These are phyloP conservation scores for Raphicerus campestris DNA, from an alignment of 2,113 vertebrate species.

Conservation along the genomic window DNA sequence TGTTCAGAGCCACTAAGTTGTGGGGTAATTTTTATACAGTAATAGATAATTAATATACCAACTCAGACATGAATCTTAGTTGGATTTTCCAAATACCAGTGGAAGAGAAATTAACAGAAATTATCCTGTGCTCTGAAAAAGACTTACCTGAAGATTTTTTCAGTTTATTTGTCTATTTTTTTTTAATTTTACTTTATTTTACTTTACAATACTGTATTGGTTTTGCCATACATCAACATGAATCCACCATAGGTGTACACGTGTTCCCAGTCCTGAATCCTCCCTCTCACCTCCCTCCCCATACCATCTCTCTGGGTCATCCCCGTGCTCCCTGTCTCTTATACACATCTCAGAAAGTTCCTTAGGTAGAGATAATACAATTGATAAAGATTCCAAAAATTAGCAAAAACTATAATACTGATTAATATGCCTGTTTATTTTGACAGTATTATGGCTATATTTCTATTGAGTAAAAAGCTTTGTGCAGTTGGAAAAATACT, in stretches of 20 bases:
- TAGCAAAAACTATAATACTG: not conserved
- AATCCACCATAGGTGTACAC: no score
- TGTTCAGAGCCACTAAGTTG: not conserved
- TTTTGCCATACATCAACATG: no score
- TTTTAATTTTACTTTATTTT: no score
- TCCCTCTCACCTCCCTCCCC: no score
- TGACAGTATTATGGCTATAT: not conserved
- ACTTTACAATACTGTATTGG: no score
- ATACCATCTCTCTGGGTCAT: no score
- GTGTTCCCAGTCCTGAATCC: no score
- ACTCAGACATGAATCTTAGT: not conserved
- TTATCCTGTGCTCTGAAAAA: not conserved
- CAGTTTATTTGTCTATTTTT: not conserved
- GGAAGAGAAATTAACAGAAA: not conserved
- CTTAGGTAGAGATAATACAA: no score
- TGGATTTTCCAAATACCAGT: not conserved
- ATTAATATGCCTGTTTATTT: not conserved
- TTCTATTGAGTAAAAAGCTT: not conserved
- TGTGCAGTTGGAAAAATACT: conserved; percentile 14
- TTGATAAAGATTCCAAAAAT: not conserved
- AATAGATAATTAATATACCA: not conserved
- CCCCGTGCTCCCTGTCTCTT: no score
- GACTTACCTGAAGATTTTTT: not conserved
- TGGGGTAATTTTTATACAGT: not conserved
- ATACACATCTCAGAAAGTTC: no score